Conservation (phyloP, 2,888 invertebrate species). For the Pyrocoelia pectoralis region DNA sequence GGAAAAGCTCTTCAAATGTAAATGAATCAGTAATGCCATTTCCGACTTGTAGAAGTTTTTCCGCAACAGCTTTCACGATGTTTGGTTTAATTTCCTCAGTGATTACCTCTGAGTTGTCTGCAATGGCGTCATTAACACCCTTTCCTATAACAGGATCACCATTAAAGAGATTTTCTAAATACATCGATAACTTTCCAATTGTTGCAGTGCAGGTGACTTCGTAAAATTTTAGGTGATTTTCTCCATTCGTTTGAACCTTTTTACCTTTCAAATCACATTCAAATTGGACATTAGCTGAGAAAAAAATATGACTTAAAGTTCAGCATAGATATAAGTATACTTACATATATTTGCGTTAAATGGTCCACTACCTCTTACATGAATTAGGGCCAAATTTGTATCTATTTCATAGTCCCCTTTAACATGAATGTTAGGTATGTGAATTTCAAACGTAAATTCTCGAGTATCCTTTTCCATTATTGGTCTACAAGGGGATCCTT, state of each 20-base stretch:
- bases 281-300: neutral
- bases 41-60: neutral
- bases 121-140: neutral
- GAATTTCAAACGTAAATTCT: neutral
- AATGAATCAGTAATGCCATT: conserved; percentile 5
- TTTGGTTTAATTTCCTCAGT: conserved; percentile 6
- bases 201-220: neutral
- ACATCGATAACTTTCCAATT: neutral
- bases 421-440: neutral
- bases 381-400: neutral
- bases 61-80: neutral
- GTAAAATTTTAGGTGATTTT: neutral
- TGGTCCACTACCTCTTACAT: neutral
- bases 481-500: neutral
- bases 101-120: conserved; percentile 1
- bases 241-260: neutral
- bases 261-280: neutral
- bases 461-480: neutral
- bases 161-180: conserved; percentile 6
- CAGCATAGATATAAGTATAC: neutral
- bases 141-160: conserved; percentile 4
- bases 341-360: conserved; percentile 13
- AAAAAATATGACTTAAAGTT: neutral
- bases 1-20: conserved; percentile 6
- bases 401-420: neutral